These are phyloP conservation scores for Sceliomorpha sp. DNA, from an alignment of 2,888 invertebrate species.

Conservation along the genomic window DNA sequence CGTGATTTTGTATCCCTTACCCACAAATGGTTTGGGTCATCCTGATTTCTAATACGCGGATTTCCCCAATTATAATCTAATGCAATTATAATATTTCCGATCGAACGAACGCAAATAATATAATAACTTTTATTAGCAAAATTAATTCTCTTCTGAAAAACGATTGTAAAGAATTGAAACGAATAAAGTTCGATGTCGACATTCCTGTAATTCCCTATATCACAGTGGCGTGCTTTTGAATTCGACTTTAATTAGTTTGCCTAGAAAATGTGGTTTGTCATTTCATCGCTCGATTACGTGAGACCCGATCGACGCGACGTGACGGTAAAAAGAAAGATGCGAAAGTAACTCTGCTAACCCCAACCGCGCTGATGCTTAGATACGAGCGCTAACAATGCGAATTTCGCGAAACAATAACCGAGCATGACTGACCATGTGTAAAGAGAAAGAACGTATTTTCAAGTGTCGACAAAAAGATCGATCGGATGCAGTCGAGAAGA, in stretches of 20 bases:
- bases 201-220: too few species aligned
- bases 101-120: too few species aligned
- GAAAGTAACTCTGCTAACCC: conserved; percentile 10
- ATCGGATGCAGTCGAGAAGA: conserved; percentile 21
- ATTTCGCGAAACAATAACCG: conserved; percentile 30
- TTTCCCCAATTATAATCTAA: too few species aligned
- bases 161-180: too few species aligned
- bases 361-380: conserved; percentile 20
- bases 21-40: too few species aligned
- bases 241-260: neutral
- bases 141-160: too few species aligned
- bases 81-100: too few species aligned
- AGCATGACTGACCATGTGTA: conserved; percentile 5
- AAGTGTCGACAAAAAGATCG: conserved; percentile 10
- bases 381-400: conserved; percentile 12
- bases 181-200: too few species aligned
- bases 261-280: neutral
- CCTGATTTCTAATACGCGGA: too few species aligned
- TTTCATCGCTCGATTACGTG: conserved; percentile 18
- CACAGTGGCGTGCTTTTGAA: too few species aligned
- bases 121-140: too few species aligned
- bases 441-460: conserved; percentile 5
- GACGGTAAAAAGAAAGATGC: conserved; percentile 18
- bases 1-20: too few species aligned
- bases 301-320: conserved; percentile 19